Evolutionary conservation across 2,113 vertebrate genomes (phyloP).

Genomic region (Lates calcarifer): DNA sequence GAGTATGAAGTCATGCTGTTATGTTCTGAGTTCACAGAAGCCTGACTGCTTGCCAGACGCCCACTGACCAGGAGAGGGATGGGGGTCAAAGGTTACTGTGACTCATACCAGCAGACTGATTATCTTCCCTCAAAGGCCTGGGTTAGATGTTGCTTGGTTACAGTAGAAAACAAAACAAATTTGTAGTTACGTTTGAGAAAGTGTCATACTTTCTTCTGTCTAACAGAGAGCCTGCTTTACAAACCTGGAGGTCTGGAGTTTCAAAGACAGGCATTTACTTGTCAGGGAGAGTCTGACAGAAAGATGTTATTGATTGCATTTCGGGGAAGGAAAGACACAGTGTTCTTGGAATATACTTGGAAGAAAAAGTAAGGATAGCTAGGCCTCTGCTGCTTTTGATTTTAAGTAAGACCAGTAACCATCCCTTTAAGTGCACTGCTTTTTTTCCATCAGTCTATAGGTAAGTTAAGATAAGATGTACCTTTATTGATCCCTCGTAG

Average conservation of each 20-base stretch:
- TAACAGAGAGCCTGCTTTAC: slow-evolving; percentile 2
- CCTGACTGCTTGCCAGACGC: slow-evolving; percentile 30
- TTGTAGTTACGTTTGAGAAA: neutral
- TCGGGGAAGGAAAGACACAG: neutral
- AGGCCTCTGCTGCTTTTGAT: neutral
- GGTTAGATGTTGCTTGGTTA: slow-evolving; percentile 55
- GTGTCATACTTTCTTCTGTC: neutral
- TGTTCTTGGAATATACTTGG: neutral
- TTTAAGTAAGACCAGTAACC: neutral
- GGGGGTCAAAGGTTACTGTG: slow-evolving; percentile 66
- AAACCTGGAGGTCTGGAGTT: neutral
- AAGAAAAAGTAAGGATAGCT: neutral
- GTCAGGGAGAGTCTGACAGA: neutral
- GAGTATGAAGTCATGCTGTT: slow-evolving; percentile 34
- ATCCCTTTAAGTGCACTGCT: neutral
- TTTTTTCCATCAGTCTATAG: too few relatives aligned
- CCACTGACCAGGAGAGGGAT: slow-evolving; percentile 45
- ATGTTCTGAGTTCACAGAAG: slow-evolving; percentile 31
- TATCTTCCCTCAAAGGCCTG: slow-evolving; percentile 8
- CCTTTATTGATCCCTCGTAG: too few relatives aligned
- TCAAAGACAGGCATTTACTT: neutral
- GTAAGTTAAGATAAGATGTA: too few relatives aligned
- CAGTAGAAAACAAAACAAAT: slow-evolving; percentile 22
- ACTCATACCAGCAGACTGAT: slow-evolving; percentile 47
- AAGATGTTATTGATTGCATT: slow-evolving; percentile 5